These are phyloP conservation scores for Dermolepida albohirtum DNA, from an alignment of 2,888 invertebrate species.

Conservation along the genomic window DNA sequence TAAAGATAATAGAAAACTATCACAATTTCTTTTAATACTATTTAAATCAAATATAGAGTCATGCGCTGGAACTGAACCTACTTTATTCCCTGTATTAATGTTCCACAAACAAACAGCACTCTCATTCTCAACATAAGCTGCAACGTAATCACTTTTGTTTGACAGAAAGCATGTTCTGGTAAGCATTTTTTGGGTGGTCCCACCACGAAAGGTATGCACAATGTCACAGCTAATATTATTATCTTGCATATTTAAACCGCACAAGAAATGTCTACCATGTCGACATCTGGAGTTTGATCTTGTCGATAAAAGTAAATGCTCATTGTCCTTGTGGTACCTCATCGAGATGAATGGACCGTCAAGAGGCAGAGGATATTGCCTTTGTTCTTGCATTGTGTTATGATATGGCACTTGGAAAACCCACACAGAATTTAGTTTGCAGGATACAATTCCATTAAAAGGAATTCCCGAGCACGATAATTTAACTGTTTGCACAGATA, in stretches of 20 bases:
- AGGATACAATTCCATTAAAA: constrained; percentile 76
- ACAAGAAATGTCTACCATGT: constrained; percentile 69
- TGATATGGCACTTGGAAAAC: constrained; percentile 69
- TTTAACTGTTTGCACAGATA: constrained; percentile 70
- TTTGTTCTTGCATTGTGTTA: constrained; percentile 56
- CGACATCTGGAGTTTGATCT: constrained; percentile 72
- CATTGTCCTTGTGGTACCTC: constrained; percentile 73
- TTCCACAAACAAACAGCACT: constrained; percentile 76
- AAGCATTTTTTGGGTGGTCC: constrained; percentile 75
- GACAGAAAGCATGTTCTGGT: constrained; percentile 73
- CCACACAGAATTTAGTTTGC: constrained; percentile 79
- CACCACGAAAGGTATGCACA: constrained; percentile 75
- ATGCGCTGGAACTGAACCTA: constrained; percentile 70
- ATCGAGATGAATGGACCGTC: constrained; percentile 84
- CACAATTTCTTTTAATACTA: constrained; percentile 69
- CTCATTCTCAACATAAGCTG: constrained; percentile 82
- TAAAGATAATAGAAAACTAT: constrained; percentile 72
- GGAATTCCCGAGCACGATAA: constrained; percentile 63
- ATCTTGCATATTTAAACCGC: constrained; percentile 65
- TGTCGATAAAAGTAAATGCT: constrained; percentile 77
- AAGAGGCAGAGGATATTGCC: constrained; percentile 70
- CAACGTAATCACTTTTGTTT: constrained; percentile 72
- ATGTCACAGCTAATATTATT: constrained; percentile 69
- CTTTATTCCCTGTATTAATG: constrained; percentile 67
- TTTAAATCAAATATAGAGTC: constrained; percentile 78